Base-by-base conservation (phyloP, 2,113 vertebrate species). In the Anas platyrhynchos region DNA sequence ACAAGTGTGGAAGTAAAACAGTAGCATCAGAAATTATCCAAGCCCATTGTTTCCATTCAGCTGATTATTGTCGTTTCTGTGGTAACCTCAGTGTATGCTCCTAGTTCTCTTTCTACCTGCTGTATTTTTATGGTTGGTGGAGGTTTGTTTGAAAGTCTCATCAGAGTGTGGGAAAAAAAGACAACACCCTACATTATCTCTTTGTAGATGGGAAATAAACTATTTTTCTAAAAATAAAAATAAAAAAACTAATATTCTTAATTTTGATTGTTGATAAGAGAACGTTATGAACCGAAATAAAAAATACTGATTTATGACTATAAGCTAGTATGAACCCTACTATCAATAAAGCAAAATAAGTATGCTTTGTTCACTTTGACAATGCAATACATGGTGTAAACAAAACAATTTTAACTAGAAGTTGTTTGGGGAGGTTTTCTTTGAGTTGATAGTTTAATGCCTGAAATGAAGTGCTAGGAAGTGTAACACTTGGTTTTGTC, bases 381-480 rank as follows among this genome's bases (percentile, higher is more conserved):
- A 32, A 14, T 41, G 22, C 54, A 72, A 25, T 10, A 9, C 2
- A 0, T 14, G 9, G 16, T 23, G 13, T 32, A 18, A 89, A 83
- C 18, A 72, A 4, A 21, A n/a, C 34, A 31, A 1, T 38, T 88
- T 38, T n/a, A 44, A 41, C 5, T 61, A 27, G 5, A 36, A 90
- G 12, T 38, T 80, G 32, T 76, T 59, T 13, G 22, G 61, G 71
- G 38, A 78, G 32, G 34, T 46, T 81, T 46, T 2, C 36, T 58
- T 54, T 69, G 38, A 58, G 17, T 56, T 75, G 54, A 36, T 7
- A 85, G 43, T 23, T 76, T 20, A 44, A 44, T 69, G 31, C 16
- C 23, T 77, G 80, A 84, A 58, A 11, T 91, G 10, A 69, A 78
- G 89, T 66, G 63, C 14, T 93, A 31, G 80, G 68, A 92, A 80